Evolutionary conservation across 2,888 invertebrate species (phyloP).

Genomic region (Drosophila seclusa): DNA sequence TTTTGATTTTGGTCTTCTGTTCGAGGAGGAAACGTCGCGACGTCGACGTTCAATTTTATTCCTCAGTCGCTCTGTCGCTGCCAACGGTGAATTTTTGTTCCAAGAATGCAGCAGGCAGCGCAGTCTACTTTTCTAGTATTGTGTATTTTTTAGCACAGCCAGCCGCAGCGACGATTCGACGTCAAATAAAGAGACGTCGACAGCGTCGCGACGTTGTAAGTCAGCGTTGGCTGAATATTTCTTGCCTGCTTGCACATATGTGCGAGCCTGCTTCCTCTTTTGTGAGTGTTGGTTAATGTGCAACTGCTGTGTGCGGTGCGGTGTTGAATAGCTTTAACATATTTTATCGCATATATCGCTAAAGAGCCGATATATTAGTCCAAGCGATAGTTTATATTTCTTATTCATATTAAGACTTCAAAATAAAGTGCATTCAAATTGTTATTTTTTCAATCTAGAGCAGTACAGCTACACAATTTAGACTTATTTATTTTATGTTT

Average conservation of each 20-base stretch:
- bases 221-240: slow-evolving; percentile 55
- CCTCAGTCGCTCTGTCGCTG: slow-evolving; percentile 71
- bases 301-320: background rate
- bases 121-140: slow-evolving; percentile 64
- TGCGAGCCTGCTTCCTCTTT: slow-evolving; percentile 52
- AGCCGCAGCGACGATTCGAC: slow-evolving; percentile 64
- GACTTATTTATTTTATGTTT: background rate
- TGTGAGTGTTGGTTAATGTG: slow-evolving; percentile 40
- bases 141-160: slow-evolving; percentile 63
- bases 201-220: slow-evolving; percentile 65
- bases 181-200: slow-evolving; percentile 68
- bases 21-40: slow-evolving; percentile 75
- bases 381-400: slow-evolving; percentile 10
- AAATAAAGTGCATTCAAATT: background rate
- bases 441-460: background rate
- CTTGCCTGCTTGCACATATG: slow-evolving; percentile 46
- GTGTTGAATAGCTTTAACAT: slow-evolving; percentile 25
- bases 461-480: background rate
- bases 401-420: background rate
- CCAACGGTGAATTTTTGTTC: slow-evolving; percentile 75
- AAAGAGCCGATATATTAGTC: background rate
- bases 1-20: slow-evolving; percentile 74
- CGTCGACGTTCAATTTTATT: slow-evolving; percentile 81
- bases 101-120: slow-evolving; percentile 66
- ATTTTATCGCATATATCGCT: slow-evolving; percentile 8